A percentile compares a stretch with the other conserved stretches of the same genome.
These are phyloP conservation scores for Epirrita christyi DNA, from an alignment of 2,888 invertebrate genomes.

Conservation along the genomic window DNA sequence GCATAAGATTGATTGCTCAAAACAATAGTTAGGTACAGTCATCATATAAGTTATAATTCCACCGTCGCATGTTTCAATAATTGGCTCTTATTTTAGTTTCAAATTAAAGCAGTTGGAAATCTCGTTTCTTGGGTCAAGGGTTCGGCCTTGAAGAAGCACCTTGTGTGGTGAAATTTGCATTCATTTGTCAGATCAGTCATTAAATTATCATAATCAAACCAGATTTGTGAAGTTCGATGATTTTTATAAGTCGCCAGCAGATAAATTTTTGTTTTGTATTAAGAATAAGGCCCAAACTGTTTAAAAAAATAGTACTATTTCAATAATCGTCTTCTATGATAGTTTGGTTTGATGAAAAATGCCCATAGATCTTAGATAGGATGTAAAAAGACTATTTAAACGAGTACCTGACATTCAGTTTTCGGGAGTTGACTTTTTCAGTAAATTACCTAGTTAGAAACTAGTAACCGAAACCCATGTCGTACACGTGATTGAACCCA, in stretches of 20 bases:
- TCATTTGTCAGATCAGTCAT: neutral
- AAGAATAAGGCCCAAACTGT: too few species aligned
- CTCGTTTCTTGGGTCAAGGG: slow-evolving; percentile 8
- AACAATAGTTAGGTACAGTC: neutral
- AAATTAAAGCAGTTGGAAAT: slow-evolving; percentile 3
- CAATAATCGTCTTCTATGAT: too few species aligned
- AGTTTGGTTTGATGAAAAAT: too few species aligned
- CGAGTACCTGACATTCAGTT: too few species aligned
- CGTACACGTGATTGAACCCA: too few species aligned
- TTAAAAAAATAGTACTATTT: too few species aligned
- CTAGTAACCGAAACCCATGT: too few species aligned
- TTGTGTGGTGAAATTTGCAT: neutral
- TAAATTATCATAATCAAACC: neutral
- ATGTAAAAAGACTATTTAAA: too few species aligned
- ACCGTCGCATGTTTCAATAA: slow-evolving; percentile 5
- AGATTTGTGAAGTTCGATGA: neutral
- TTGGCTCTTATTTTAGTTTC: neutral
- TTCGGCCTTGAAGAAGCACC: slow-evolving; percentile 4
- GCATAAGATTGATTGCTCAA: neutral
- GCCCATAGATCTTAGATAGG: too few species aligned
- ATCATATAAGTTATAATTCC: neutral
- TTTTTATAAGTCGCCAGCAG: neutral
- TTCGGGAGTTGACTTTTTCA: too few species aligned
- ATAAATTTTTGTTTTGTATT: too few species aligned
- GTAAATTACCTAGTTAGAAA: too few species aligned